Evolutionary conservation across 2,888 invertebrate genomes (phyloP).

Genomic region (Drosophila kuntzei): DNA sequence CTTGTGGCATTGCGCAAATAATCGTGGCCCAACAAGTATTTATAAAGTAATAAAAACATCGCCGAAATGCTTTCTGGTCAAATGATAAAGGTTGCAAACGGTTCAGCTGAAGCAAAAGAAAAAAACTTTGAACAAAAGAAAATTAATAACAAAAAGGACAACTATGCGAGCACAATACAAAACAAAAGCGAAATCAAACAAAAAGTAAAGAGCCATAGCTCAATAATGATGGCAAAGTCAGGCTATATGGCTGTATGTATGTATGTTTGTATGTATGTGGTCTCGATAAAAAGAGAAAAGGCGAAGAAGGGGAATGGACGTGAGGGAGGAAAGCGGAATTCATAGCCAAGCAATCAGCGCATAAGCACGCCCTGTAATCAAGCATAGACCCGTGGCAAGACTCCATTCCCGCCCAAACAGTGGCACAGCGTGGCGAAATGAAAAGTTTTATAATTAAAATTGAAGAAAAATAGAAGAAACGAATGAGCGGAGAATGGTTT

Average conservation of each 20-base stretch:
- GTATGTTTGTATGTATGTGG: slow-evolving; percentile 37
- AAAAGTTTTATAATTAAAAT: slow-evolving; percentile 85
- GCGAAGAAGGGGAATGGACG: not conserved
- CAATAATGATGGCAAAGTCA: slow-evolving; percentile 75
- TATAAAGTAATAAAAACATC: slow-evolving; percentile 82
- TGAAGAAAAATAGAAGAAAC: slow-evolving; percentile 67
- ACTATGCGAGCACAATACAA: slow-evolving; percentile 61
- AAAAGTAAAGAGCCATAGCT: slow-evolving; percentile 62
- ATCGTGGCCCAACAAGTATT: slow-evolving; percentile 73
- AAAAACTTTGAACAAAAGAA: slow-evolving; percentile 50
- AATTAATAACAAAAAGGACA: slow-evolving; percentile 76
- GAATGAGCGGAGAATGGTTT: slow-evolving; percentile 55
- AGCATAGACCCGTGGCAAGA: slow-evolving; percentile 56
- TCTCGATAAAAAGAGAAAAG: slow-evolving; percentile 3
- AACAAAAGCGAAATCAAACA: slow-evolving; percentile 54
- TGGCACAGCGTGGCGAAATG: slow-evolving; percentile 73
- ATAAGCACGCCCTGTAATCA: slow-evolving; percentile 81
- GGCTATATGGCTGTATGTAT: slow-evolving; percentile 27
- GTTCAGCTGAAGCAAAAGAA: slow-evolving; percentile 27
- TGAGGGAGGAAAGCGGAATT: slow-evolving; percentile 34
- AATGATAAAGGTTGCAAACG: slow-evolving; percentile 61
- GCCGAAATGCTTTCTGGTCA: slow-evolving; percentile 60
- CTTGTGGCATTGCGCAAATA: slow-evolving; percentile 62
- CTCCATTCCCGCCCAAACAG: slow-evolving; percentile 34
- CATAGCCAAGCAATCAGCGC: slow-evolving; percentile 78